Conservation (phyloP, 2,797 vertebrate species). For the Siniperca obscura region DNA sequence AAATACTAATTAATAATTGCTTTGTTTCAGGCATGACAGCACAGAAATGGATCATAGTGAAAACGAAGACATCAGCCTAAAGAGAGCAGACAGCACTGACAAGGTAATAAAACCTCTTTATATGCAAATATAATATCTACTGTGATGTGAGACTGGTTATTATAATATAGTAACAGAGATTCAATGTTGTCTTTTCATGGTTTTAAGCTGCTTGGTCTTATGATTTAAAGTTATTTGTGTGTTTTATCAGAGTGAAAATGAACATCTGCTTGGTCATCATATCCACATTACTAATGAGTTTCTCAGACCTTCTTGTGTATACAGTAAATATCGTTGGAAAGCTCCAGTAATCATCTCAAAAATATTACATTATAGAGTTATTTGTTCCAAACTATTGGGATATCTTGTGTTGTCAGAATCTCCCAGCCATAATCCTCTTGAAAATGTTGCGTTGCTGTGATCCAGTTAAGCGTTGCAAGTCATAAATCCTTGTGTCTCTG, state of each 20-base stretch:
- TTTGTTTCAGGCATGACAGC: slow-evolving; percentile 88
- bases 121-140: neutral
- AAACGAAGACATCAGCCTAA: slow-evolving; percentile 95
- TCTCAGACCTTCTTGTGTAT: neutral
- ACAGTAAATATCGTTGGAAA: neutral
- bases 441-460: slow-evolving; percentile 54
- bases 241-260: neutral
- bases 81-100: slow-evolving; percentile 92
- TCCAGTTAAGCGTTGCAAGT: slow-evolving; percentile 37
- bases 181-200: neutral
- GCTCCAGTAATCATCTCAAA: neutral
- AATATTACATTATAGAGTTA: neutral
- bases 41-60: slow-evolving; percentile 96
- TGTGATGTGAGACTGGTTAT: neutral
- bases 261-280: neutral
- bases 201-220: neutral
- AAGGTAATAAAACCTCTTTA: slow-evolving; percentile 67
- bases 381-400: neutral
- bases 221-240: neutral
- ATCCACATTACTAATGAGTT: neutral
- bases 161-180: neutral
- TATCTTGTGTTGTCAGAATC: neutral
- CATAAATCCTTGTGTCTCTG: slow-evolving; percentile 51
- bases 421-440: neutral
- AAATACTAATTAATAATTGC: neutral